These are phyloP conservation scores for Azorinus chamasolen DNA, from an alignment of 2,888 invertebrate genomes.

Conservation along the genomic window DNA sequence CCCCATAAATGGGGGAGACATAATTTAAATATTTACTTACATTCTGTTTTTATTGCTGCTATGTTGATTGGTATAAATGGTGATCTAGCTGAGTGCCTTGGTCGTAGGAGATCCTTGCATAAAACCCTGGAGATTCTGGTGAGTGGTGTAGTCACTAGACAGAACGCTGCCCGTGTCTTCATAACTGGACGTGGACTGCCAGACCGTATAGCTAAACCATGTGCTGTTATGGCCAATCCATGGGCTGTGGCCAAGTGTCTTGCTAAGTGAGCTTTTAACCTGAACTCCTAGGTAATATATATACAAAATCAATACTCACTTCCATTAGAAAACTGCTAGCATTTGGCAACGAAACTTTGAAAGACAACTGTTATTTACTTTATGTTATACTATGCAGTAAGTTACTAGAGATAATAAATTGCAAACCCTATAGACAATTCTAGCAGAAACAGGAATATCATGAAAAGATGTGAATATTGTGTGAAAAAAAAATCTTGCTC, in stretches of 20 bases:
- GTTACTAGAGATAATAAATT: neutral
- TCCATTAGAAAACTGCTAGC: no score
- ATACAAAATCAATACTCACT: no score
- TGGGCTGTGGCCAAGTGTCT: slow-evolving; percentile 98
- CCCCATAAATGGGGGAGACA: no score
- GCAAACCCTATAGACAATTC: neutral
- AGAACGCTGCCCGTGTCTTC: slow-evolving; percentile 99
- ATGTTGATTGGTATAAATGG: slow-evolving; percentile 90
- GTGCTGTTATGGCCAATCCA: slow-evolving; percentile 92
- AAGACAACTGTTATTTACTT: no score
- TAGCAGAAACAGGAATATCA: no score
- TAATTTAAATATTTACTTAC: slow-evolving; percentile 88
- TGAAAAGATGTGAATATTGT: no score
- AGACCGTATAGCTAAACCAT: slow-evolving; percentile 91
- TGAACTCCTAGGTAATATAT: slow-evolving; percentile 93
- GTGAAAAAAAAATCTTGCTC: no score
- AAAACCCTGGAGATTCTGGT: slow-evolving; percentile 95
- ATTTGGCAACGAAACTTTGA: no score
- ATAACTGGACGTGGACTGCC: slow-evolving; percentile 96
- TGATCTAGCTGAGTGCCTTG: slow-evolving; percentile 95
- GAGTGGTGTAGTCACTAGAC: slow-evolving; percentile 95
- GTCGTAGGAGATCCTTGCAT: slow-evolving; percentile 92
- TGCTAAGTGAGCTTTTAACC: slow-evolving; percentile 96
- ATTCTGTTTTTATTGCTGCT: slow-evolving; percentile 94
- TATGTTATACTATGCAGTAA: no score